A percentile compares a stretch with the other conserved stretches of the same genome.
Evolutionary conservation across 2,113 vertebrate species (phyloP).

Genomic region (Bufo bufo): DNA sequence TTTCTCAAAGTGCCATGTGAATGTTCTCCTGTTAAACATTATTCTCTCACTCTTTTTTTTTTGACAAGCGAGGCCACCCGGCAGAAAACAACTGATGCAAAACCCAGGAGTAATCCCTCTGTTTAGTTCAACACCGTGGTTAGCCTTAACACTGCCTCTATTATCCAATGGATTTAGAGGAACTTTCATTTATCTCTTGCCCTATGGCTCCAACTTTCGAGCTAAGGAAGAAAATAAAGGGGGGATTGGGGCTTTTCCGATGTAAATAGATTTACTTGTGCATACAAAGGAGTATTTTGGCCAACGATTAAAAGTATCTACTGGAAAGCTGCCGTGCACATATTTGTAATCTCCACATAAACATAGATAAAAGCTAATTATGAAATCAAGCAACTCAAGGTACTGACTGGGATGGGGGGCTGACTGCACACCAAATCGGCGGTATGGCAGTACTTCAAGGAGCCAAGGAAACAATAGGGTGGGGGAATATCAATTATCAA

Average conservation of each 20-base stretch:
- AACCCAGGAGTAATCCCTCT: constrained; percentile 96
- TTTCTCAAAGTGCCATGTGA: constrained; percentile 93
- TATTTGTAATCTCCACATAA: constrained; percentile 34
- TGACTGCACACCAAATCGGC: not conserved
- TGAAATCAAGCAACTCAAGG: not conserved
- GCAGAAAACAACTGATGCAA: constrained; percentile 99
- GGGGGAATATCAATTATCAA: constrained; percentile 6
- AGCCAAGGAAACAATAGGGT: not conserved
- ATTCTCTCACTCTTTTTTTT: constrained; percentile 75
- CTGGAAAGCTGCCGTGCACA: constrained; percentile 61
- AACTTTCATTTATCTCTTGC: constrained; percentile 98
- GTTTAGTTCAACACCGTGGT: constrained; percentile 94
- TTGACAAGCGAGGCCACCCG: constrained; percentile 98
- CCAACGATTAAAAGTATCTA: constrained; percentile 72
- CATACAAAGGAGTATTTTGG: constrained; percentile 78
- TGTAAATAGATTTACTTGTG: constrained; percentile 87
- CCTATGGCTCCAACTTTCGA: constrained; percentile 83
- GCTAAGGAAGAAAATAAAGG: constrained; percentile 77
- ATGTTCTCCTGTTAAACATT: constrained; percentile 88
- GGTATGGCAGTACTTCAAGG: not conserved
- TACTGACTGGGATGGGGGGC: not conserved
- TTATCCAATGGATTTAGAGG: constrained; percentile 99
- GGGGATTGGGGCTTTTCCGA: constrained; percentile 75
- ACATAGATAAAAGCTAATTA: not conserved
- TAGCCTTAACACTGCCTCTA: constrained; percentile 98